phyloP scores from a whole-genome alignment of 2,113 vertebrate species.

The Poecilia latipinna region DNA sequence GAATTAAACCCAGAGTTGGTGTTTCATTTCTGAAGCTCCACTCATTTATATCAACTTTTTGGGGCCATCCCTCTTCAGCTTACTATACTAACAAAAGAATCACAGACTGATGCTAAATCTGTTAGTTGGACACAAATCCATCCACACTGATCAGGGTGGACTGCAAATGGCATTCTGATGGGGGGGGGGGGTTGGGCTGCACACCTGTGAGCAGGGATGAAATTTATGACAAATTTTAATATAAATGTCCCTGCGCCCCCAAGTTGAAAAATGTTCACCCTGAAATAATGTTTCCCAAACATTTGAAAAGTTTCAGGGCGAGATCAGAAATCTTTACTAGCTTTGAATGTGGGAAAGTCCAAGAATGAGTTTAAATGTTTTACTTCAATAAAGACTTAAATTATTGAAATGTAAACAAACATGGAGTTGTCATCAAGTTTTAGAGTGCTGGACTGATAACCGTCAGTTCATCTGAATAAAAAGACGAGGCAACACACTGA shows the following conservation, averaged over 20 bases:
- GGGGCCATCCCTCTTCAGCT: slow-evolving; percentile 14
- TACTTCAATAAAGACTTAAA: slow-evolving; percentile 9
- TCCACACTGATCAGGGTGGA: slow-evolving; percentile 7
- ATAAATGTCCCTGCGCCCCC: slow-evolving; percentile 2
- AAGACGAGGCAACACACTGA: neutral
- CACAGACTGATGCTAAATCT: slow-evolving; percentile 29
- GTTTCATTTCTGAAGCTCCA: slow-evolving; percentile 21
- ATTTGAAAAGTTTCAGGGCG: neutral
- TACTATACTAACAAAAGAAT: slow-evolving; percentile 54
- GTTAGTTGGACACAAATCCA: slow-evolving; percentile 14
- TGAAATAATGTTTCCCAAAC: neutral
- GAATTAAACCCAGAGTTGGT: slow-evolving; percentile 17
- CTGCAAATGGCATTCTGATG: neutral
- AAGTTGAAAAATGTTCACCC: slow-evolving; percentile 27
- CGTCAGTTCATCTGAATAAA: neutral
- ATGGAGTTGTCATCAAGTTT: neutral
- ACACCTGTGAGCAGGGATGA: slow-evolving; percentile 25
- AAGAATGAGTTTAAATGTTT: slow-evolving; percentile 5
- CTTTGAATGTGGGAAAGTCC: neutral
- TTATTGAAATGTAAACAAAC: neutral
- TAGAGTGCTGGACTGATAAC: neutral
- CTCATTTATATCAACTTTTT: slow-evolving; percentile 22
- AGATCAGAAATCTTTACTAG: neutral
- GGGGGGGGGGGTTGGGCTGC: neutral
- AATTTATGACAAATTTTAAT: slow-evolving; percentile 3